A percentile compares a stretch with the other conserved stretches of the same genome.
phyloP scores from a whole-genome alignment of 1,140 invertebrate genomes.

The Drosophila melanogaster region Release_6_plus_ISO1_MT NT_037436.4:7612501-7613000 shows the following conservation, averaged over 20 bases:
- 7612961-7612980: slow-evolving; percentile 75
- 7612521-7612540: slow-evolving; percentile 19
- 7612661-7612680: neutral
- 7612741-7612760: slow-evolving; percentile 78
- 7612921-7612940: slow-evolving; percentile 36
- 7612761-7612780: slow-evolving; percentile 73
- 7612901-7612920: slow-evolving; percentile 69
- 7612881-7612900: slow-evolving; percentile 53
- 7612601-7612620: slow-evolving; percentile 39
- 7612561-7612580: slow-evolving; percentile 31
- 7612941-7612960: slow-evolving; percentile 28
- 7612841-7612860: slow-evolving; percentile 24
- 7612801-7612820: slow-evolving; percentile 9
- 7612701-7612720: slow-evolving; percentile 65
- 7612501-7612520: slow-evolving; percentile 13
- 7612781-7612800: slow-evolving; percentile 30
- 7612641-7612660: slow-evolving; percentile 14
- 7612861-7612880: slow-evolving; percentile 38
- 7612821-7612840: slow-evolving; percentile 26
- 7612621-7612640: slow-evolving; percentile 12
- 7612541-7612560: slow-evolving; percentile 42
- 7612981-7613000: slow-evolving; percentile 75
- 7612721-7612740: slow-evolving; percentile 59
- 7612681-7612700: slow-evolving; percentile 23
- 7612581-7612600: slow-evolving; percentile 43